Conservation (phyloP, 2,113 vertebrate species). For the Petromus typicus region DNA sequence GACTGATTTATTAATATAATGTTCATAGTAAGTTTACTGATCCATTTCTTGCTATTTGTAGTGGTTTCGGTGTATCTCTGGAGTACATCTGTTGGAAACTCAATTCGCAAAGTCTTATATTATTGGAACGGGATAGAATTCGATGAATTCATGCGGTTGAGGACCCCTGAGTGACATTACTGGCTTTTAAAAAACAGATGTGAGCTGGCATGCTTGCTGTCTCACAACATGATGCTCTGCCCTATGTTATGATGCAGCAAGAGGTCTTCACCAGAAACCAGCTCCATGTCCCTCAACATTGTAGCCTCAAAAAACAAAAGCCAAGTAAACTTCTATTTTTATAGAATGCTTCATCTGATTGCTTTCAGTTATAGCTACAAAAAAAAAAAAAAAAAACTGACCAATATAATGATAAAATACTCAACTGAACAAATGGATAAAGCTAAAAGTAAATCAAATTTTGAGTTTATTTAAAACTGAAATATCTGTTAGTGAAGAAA, state of each 20-base stretch:
- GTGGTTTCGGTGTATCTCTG: neutral
- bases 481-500: neutral
- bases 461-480: neutral
- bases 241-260: neutral
- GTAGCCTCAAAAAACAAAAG: neutral
- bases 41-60: neutral
- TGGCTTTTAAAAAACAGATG: neutral
- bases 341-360: neutral
- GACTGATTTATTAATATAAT: neutral
- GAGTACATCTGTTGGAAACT: neutral
- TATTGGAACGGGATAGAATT: neutral
- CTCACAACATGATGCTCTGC: neutral
- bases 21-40: neutral
- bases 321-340: neutral
- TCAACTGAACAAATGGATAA: neutral
- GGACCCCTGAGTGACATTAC: neutral
- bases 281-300: neutral
- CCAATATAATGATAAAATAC: neutral
- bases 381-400: no score
- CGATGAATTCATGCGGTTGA: neutral
- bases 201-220: neutral
- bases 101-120: neutral
- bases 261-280: neutral
- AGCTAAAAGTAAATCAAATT: conserved; percentile 23
- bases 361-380: neutral